Evolutionary conservation across 2,888 invertebrate species (phyloP).

Genomic region (Frankliniella fusca): DNA sequence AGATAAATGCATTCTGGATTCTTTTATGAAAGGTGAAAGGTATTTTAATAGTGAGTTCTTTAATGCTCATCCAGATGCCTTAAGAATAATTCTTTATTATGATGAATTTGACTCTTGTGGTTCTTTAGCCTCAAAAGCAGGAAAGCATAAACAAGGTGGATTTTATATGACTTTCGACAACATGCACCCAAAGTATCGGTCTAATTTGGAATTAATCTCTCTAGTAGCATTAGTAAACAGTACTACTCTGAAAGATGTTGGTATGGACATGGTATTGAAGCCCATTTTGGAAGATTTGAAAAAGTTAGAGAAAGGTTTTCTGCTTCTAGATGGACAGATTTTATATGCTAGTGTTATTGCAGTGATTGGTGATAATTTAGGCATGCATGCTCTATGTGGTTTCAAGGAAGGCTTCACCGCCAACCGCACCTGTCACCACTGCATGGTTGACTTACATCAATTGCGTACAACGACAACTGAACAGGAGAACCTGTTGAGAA

Average conservation of each 20-base stretch:
- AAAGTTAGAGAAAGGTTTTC: background rate
- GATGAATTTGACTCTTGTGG: background rate
- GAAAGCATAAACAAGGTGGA: background rate
- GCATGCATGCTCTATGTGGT: no score
- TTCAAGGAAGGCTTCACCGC: no score
- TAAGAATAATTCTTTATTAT: background rate
- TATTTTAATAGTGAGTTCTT: background rate
- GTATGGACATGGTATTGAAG: background rate
- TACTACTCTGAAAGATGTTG: background rate
- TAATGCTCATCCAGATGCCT: background rate
- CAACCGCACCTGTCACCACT: no score
- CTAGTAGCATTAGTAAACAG: background rate
- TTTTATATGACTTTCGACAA: background rate
- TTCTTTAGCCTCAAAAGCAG: background rate
- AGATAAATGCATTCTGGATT: background rate
- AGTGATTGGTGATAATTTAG: no score
- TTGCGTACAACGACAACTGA: no score
- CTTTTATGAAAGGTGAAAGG: background rate
- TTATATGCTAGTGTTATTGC: no score
- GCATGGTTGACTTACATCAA: no score
- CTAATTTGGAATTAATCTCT: background rate
- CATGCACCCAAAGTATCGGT: background rate
- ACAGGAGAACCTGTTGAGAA: no score
- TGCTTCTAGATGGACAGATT: background rate
- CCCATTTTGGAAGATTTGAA: background rate